These are phyloP conservation scores for Drosophila neocordata DNA, from an alignment of 1,140 invertebrate species.

Conservation along the genomic window DNA sequence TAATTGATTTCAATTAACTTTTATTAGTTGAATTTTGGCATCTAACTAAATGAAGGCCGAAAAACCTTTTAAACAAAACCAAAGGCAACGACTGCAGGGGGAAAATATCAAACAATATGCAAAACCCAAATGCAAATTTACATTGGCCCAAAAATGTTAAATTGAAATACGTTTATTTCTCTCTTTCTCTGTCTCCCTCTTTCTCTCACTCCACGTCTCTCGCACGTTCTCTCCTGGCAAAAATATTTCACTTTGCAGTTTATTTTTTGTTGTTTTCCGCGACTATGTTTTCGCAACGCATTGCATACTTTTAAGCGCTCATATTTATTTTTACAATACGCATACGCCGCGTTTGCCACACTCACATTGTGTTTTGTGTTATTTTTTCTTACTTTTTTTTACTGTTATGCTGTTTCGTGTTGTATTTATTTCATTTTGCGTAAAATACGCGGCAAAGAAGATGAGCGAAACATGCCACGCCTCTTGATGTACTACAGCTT, in stretches of 20 bases:
- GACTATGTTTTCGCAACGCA: conserved; percentile 28
- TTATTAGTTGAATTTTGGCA: not conserved
- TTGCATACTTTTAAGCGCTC: conserved; percentile 53
- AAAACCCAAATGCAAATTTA: conserved; percentile 1
- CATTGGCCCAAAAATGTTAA: conserved; percentile 15
- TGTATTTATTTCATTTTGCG: conserved; percentile 66
- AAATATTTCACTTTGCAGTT: conserved; percentile 41
- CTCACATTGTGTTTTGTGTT: conserved; percentile 19
- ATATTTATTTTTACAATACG: conserved; percentile 65
- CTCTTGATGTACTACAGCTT: conserved; percentile 42
- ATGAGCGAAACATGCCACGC: conserved; percentile 15
- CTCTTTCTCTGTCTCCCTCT: not conserved
- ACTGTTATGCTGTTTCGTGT: conserved; percentile 28
- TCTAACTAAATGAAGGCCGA: conserved; percentile 1
- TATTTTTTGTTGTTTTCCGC: not conserved
- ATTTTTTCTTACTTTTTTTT: conserved; percentile 24
- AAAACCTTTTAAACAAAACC: not conserved
- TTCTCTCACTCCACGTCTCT: not conserved
- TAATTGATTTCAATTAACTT: conserved; percentile 9
- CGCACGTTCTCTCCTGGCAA: not conserved
- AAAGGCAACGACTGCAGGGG: not conserved
- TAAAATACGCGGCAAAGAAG: conserved; percentile 50
- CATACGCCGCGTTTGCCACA: conserved; percentile 56
- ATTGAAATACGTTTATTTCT: conserved; percentile 21
- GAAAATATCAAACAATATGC: conserved; percentile 6